Conservation (phyloP, 2,888 invertebrate genomes). For the Panopea generosa region DNA sequence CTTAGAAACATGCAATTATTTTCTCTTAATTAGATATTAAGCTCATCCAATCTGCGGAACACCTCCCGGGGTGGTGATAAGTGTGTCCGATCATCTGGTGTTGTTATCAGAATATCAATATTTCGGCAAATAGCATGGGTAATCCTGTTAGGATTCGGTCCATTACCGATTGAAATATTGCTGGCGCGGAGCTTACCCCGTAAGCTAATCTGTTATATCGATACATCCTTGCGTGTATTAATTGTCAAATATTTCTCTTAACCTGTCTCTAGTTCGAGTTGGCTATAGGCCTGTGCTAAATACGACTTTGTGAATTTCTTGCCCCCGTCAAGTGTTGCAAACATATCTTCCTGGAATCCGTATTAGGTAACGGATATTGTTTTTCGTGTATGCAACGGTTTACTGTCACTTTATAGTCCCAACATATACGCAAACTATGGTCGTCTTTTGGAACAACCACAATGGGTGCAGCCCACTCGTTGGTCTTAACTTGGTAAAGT, state of each 20-base stretch:
- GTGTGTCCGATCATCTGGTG: slow-evolving; percentile 18
- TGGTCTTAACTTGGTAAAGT: slow-evolving; percentile 30
- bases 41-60: slow-evolving; percentile 27
- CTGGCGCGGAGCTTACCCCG: slow-evolving; percentile 49
- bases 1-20: no score
- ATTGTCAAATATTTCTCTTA: slow-evolving; percentile 52
- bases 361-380: slow-evolving; percentile 62
- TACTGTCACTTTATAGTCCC: slow-evolving; percentile 65
- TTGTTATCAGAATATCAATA: slow-evolving; percentile 46
- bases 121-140: neutral
- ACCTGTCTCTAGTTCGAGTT: slow-evolving; percentile 41
- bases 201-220: slow-evolving; percentile 39
- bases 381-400: slow-evolving; percentile 72
- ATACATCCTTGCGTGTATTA: slow-evolving; percentile 57
- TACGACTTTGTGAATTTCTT: slow-evolving; percentile 58
- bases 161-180: slow-evolving; percentile 57
- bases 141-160: slow-evolving; percentile 42
- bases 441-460: slow-evolving; percentile 59
- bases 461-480: slow-evolving; percentile 63
- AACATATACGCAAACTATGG: slow-evolving; percentile 49
- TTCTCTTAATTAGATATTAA: no score
- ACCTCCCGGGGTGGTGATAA: slow-evolving; percentile 29
- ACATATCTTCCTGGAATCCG: slow-evolving; percentile 55
- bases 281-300: slow-evolving; percentile 51
- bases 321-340: slow-evolving; percentile 51